Conservation (phyloP, 2,797 vertebrate species). For the Bradypodion pumilum region DNA sequence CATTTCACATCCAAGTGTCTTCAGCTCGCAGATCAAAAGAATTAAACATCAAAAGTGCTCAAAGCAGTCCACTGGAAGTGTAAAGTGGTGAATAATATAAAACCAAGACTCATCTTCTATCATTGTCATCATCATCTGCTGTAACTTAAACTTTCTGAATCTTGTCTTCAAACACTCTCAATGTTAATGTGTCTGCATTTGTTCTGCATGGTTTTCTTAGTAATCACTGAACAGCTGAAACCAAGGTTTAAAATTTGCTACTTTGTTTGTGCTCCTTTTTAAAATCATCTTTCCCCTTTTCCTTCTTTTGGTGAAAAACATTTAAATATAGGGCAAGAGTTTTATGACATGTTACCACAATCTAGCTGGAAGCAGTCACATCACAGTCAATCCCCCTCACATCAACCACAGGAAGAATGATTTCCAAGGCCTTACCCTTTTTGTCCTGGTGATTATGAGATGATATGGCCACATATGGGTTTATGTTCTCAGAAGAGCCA, state of each 20-base stretch:
- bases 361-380: constrained; percentile 91
- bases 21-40: constrained; percentile 41
- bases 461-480: constrained; percentile 92
- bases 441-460: constrained; percentile 95
- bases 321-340: constrained; percentile 57
- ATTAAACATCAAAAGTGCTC: not conserved
- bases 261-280: constrained; percentile 27
- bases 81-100: constrained; percentile 28
- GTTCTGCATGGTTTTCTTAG: constrained; percentile 74
- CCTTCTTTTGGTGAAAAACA: constrained; percentile 45
- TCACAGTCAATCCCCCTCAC: constrained; percentile 72
- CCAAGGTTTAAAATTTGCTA: constrained; percentile 35
- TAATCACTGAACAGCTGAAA: constrained; percentile 49
- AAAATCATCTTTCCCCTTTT: constrained; percentile 44
- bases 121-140: constrained; percentile 20
- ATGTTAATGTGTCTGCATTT: constrained; percentile 56
- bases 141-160: constrained; percentile 5
- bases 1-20: not conserved
- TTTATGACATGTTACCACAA: constrained; percentile 54
- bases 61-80: constrained; percentile 12
- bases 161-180: constrained; percentile 15
- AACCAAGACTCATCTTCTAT: not conserved
- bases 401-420: constrained; percentile 66
- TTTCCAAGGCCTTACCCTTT: constrained; percentile 99
- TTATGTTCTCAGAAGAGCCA: constrained; percentile 89